Conservation (phyloP, 1,140 invertebrate genomes). For the Anagrus nilaparvatae region DNA sequence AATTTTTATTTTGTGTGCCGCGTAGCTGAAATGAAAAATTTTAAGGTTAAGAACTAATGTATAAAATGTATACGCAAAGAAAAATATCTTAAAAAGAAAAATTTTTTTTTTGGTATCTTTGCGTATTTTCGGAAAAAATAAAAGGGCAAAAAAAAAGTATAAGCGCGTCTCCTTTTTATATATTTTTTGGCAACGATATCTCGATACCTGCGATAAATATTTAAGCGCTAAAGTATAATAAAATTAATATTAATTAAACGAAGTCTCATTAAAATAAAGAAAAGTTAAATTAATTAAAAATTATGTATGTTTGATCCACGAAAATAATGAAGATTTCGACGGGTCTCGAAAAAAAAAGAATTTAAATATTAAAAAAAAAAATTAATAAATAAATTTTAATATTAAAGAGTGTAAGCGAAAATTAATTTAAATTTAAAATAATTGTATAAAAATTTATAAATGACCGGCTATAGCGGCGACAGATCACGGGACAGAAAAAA, state of each 20-base stretch:
- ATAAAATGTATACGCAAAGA: too few relatives aligned
- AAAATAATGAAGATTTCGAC: conserved; percentile 41
- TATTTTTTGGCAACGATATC: conserved; percentile 46
- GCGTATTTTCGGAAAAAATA: conserved; percentile 12
- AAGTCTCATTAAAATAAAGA: conserved; percentile 14
- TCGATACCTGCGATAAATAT: conserved; percentile 40
- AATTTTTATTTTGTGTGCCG: too few relatives aligned
- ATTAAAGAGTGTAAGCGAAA: conserved; percentile 2
- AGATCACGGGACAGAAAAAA: conserved; percentile 20
- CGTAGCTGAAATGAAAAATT: too few relatives aligned
- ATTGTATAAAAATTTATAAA: conserved; percentile 43
- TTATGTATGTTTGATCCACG: too few relatives aligned
- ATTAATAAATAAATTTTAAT: conserved; percentile 21
- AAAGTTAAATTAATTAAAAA: too few relatives aligned
- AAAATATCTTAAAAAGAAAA: too few relatives aligned
- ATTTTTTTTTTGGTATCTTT: conserved; percentile 16
- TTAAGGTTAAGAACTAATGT: too few relatives aligned
- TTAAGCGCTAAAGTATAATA: conserved; percentile 33
- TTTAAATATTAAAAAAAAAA: conserved; percentile 21
- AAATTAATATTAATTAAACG: conserved; percentile 28
- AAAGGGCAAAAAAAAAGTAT: conserved; percentile 23
- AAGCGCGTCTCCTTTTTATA: conserved; percentile 41
- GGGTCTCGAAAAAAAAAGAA: conserved; percentile 26
- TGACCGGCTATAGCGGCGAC: conserved; percentile 35
- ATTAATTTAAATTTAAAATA: conserved; percentile 39